A percentile compares a stretch with the other conserved stretches of the same genome.
phyloP scores from a whole-genome alignment of 2,797 vertebrate genomes.

The Scomberomorus guttatus region DNA sequence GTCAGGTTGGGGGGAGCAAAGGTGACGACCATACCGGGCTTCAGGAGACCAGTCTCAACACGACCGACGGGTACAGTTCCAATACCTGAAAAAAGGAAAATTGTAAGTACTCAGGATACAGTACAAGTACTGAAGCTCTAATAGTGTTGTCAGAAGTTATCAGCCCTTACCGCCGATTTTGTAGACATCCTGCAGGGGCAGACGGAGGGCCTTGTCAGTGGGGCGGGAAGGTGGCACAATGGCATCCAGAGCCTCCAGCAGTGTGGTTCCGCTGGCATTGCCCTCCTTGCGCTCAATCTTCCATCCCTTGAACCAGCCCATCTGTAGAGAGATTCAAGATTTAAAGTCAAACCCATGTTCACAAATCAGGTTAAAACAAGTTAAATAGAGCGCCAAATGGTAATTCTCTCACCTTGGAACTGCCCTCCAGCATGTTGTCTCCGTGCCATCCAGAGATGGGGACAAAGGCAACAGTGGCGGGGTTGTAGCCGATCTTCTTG shows the following conservation, averaged over 20 bases:
- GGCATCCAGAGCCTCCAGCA: constrained; percentile 94
- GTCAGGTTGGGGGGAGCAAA: constrained; percentile 86
- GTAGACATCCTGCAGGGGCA: constrained; percentile 97
- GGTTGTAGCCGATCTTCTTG: constrained; percentile 91
- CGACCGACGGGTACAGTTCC: constrained; percentile 88
- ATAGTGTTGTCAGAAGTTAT: too few relatives aligned
- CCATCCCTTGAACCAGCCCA: constrained; percentile 98
- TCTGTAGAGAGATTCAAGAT: constrained; percentile 75
- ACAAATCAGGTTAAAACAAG: neutral
- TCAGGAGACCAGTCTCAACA: constrained; percentile 87
- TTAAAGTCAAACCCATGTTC: neutral
- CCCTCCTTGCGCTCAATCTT: constrained; percentile 94
- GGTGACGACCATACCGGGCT: constrained; percentile 86
- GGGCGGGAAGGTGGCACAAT: constrained; percentile 94
- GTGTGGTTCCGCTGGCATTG: constrained; percentile 89
- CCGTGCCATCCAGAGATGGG: constrained; percentile 90
- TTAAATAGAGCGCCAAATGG: accelerated
- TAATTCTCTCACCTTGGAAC: constrained; percentile 72
- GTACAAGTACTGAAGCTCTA: neutral
- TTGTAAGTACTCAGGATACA: neutral
- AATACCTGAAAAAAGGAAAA: constrained; percentile 74
- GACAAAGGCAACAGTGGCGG: constrained; percentile 83
- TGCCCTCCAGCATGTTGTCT: constrained; percentile 90
- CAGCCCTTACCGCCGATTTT: constrained; percentile 92
- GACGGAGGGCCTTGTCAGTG: constrained; percentile 94